Evolutionary conservation across 2,797 vertebrate genomes (phyloP), one percentile per base, ranked within the genome.

Genomic region (Eidolon dupreanum): DNA sequence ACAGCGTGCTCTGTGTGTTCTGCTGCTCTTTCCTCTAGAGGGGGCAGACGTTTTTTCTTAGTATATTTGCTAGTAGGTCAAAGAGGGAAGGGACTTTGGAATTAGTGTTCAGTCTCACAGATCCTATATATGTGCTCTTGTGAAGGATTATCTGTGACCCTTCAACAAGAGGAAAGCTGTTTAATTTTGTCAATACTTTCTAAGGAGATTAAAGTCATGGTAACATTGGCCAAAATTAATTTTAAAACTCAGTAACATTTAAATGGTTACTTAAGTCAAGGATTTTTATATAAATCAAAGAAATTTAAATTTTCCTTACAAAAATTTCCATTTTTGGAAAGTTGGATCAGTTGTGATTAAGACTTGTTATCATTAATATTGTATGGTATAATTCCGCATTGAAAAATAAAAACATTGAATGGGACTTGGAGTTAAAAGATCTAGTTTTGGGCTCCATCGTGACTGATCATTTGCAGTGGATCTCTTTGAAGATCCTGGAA

Each of bases 401-500:
- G 93, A 85, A 88, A 93, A 97, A 94, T 84, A 87, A 97, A 94
- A 88, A 77, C 86, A 90, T 86, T 84, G 57, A 93, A 41, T 94
- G 87, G 63, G 74, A 96, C 83, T 85, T 95, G 68, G 28, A 95
- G 78, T 88, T 26, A 51, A 87, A 93, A 85, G 75, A 94, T 84
- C 20, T 94, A 77, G 55, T 88, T 82, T 87, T 88, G 49, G 68
- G 68, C 87, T 74, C 87, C 88, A 33, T 96, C 28, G 51, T 83
- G 73, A 85, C 65, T 77, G 38, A 19, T 77, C 28, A 68, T 78
- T 84, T 84, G 43, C 63, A 86, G 86, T 57, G 93, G 92, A 85
- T 93, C 96, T 96, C 87, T 95, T 94, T 83, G 73, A 96, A 95
- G 95, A 75, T 92, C 97, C 96, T 81, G 38, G 71, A 94, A 92